Conservation (phyloP, 2,888 invertebrate species). For the Julus scandinavius region DNA sequence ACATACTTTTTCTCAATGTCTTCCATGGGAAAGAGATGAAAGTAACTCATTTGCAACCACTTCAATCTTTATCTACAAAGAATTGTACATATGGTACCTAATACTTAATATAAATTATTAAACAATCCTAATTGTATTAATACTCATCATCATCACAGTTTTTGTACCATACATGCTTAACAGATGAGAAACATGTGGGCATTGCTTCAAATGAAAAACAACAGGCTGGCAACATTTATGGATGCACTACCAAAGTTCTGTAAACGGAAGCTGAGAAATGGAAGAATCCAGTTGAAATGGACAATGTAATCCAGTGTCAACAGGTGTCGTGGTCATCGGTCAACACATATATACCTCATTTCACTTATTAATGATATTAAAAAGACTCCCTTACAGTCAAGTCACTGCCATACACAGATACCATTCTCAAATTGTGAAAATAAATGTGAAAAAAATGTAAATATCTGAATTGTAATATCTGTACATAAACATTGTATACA, state of each 20-base stretch:
- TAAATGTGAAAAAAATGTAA: neutral
- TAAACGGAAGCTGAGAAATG: neutral
- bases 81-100: neutral
- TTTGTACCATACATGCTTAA: neutral
- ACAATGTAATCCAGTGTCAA: neutral
- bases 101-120: conserved; percentile 1
- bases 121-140: neutral
- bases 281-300: neutral
- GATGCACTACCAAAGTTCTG: neutral
- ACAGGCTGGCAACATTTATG: neutral
- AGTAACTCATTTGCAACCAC: neutral
- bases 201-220: neutral
- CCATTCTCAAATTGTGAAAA: neutral
- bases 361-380: neutral
- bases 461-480: neutral
- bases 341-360: neutral
- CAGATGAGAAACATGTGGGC: neutral
- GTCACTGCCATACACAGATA: neutral
- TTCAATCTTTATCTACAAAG: neutral
- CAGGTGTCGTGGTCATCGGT: neutral
- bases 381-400: neutral
- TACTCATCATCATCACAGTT: neutral
- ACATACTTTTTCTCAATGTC: neutral
- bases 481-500: neutral
- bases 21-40: neutral